Evolutionary conservation across 2,888 invertebrate species (phyloP).

Genomic region (Noctua janthe): DNA sequence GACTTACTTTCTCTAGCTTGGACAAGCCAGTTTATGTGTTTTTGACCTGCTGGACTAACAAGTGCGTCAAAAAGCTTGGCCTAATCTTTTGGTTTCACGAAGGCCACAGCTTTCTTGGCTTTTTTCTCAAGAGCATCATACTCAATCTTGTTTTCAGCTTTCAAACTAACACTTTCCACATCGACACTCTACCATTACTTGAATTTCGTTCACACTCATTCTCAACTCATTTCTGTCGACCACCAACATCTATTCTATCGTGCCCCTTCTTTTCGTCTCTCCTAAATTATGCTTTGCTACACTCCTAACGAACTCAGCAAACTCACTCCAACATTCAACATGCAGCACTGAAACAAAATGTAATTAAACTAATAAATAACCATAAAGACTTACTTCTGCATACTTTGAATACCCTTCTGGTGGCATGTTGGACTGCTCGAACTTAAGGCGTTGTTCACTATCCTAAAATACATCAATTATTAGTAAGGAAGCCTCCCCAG

Average conservation of each 20-base stretch:
- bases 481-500: not conserved
- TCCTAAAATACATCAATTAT: not conserved
- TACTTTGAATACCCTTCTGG: not conserved
- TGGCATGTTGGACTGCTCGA: not conserved
- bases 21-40: not conserved
- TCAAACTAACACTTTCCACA: not conserved
- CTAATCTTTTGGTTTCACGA: too few species aligned
- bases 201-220: not conserved
- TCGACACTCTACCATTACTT: not conserved
- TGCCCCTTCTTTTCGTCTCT: not conserved
- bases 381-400: not conserved
- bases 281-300: not conserved
- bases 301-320: not conserved
- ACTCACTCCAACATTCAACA: not conserved
- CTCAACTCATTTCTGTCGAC: not conserved
- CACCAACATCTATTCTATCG: not conserved
- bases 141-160: not conserved
- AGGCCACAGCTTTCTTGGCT: too few species aligned
- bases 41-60: not conserved
- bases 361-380: not conserved
- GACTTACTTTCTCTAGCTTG: not conserved
- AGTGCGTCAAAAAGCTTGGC: too few species aligned
- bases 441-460: not conserved
- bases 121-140: not conserved
- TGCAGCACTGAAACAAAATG: not conserved